Base-by-base conservation (phyloP, 2,888 invertebrate species). In the Epinotia demarniana region DNA sequence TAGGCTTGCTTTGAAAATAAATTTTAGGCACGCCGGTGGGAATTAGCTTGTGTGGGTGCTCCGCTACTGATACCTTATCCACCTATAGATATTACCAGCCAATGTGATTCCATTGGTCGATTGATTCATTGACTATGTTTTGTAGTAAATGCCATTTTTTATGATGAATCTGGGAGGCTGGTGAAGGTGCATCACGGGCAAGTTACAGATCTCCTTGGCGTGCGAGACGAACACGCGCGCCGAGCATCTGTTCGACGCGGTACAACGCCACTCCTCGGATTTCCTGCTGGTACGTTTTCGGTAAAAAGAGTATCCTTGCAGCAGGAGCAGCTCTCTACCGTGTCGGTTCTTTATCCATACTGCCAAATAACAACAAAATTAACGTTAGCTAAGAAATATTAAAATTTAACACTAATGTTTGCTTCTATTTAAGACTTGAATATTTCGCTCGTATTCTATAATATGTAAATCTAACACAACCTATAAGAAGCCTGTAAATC, bases 61-160 rank as follows among this genome's bases (percentile, higher is more conserved):
- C 23, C 23, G 23, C 23, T 3, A 27, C 23, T 27, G 23, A 27
- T 27, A 27, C 23, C 2, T 27, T 27, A 27, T 27, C 23, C 23
- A 27, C 23, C 23, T 27, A 27, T 27, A 27, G 23, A 27, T 27
- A 27, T 27, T 27, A 27, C 3, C 23, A 27, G 23, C 23, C 23
- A 3, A 27, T 3, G 2, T 27, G 3, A 27, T 3, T 27, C 2
- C 23, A 27, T 27, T 27, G 23, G 23, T 33, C 8, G 33, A 6
- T 33, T 33, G 6, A 33, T 46, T 13, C 16, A 49, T 49, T 5
- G 1, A 16, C 53, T 53, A 53, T n/a, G 23, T 19, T 60, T 69
- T 69, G 6, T 58, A 43, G 12, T 60, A 69, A 33, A 69, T n/a
- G 8, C 58, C 69, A 4, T 69, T 53, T n/a, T 16, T 53, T 53